A percentile compares a stretch with the other conserved stretches of the same genome.
Conservation (phyloP, 2,797 vertebrate genomes). For the Coccyzus lansbergi region DNA sequence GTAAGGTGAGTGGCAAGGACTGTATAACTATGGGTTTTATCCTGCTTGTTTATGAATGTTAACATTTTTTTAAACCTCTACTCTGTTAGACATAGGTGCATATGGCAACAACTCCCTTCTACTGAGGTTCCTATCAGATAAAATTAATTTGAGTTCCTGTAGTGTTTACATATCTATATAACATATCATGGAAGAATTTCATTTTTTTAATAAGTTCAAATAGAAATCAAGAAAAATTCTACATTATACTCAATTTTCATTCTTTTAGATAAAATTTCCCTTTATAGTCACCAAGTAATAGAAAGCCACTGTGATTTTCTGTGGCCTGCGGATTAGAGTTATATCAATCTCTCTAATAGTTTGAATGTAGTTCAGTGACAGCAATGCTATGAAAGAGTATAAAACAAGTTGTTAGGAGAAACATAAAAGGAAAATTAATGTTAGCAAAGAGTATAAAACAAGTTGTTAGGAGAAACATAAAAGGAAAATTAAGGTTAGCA, state of each 20-base stretch:
- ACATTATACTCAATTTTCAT: conserved; percentile 5
- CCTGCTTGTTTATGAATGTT: too few relatives aligned
- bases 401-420: not conserved
- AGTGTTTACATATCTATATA: not conserved
- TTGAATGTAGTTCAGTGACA: not conserved
- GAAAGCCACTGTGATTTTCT: not conserved
- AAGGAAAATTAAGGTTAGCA: not conserved
- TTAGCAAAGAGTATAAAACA: not conserved
- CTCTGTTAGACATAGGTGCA: not conserved
- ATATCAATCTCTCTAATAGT: not conserved
- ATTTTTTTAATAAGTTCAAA: conserved; percentile 7
- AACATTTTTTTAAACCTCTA: not conserved
- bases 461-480: not conserved
- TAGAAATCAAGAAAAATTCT: not conserved
- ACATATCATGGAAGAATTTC: not conserved
- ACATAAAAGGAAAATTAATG: not conserved
- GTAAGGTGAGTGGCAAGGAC: not conserved
- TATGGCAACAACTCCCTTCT: not conserved
- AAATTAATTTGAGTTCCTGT: not conserved
- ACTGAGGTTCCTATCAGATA: not conserved
- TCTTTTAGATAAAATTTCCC: conserved; percentile 13
- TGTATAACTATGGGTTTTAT: too few relatives aligned
- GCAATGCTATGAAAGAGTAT: not conserved
- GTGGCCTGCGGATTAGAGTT: not conserved
- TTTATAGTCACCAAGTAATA: not conserved